Base-by-base conservation (phyloP, 2,797 vertebrate genomes). In the Lates japonicus region DNA sequence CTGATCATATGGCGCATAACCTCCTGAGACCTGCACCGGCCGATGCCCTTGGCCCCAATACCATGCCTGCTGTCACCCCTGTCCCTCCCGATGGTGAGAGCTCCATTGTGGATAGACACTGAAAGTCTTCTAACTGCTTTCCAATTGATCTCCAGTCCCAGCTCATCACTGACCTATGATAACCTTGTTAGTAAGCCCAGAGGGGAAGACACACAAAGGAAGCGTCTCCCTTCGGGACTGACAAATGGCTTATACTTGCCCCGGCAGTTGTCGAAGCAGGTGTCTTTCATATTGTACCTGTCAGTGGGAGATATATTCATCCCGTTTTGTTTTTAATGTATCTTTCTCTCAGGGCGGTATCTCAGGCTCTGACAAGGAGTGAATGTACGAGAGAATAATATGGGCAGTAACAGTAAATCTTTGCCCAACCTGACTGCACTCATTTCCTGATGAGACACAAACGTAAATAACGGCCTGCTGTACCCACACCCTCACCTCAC, bases 231-330 rank as follows among this genome's bases (percentile, higher is more conserved):
- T 57, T 2, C 58, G 49, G 70, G 78, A 33, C 65, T 63, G 63
- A 83, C 66, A 74, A 81, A 92, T 76, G 52, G 22, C 76, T 74
- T 79, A 76, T 48, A 76, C 54, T 83, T 68, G 73, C 46, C 39
- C 72, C 13, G 25, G 73, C 71, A 13, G 41, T 68, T 79, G 61
- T 72, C 44, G 42, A 51, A 90, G 87, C 81, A 87, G 84, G 76
- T 93, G 90, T 83, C 81, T 85, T 74, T 88, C 85, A 85, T 76
- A 83, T 87, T 84, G 81, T 11, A 57, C 49, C 76, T 80, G 84
- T 89, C 85, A 74, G 73, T 5, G 5, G n/a, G 51, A 88, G 79
- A 89, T 90, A 69, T 84, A 90, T 76, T 61, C 41, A 35, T 60
- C 67, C 7, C 8, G 11, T 81, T 92, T 89, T 78, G 76, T 85